Percentiles rank a stretch among this genome's conserved stretches.
phyloP scores from a whole-genome alignment of 2,888 invertebrate species.

The Polyploca ridens region DNA sequence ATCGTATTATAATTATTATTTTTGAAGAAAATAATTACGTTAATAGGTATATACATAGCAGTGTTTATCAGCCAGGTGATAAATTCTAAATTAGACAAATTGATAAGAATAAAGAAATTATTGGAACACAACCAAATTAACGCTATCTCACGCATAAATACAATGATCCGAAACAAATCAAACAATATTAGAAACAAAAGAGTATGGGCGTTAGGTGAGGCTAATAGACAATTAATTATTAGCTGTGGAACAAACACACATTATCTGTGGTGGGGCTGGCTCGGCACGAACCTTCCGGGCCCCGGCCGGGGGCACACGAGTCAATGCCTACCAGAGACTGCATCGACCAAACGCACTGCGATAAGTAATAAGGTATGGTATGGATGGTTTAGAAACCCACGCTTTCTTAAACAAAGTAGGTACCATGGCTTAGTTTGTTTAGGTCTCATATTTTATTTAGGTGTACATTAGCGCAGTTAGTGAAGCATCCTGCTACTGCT shows the following conservation, averaged over 20 bases:
- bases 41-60: too few relatives aligned
- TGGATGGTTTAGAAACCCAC: too few relatives aligned
- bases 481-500: too few relatives aligned
- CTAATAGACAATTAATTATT: conserved; percentile 9
- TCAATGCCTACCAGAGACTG: background rate
- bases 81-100: background rate
- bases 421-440: too few relatives aligned
- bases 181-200: conserved; percentile 3
- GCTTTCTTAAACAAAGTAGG: too few relatives aligned
- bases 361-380: too few relatives aligned
- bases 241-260: background rate
- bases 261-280: conserved; percentile 7
- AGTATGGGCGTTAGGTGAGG: conserved; percentile 4
- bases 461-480: too few relatives aligned
- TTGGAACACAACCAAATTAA: background rate
- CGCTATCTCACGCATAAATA: background rate
- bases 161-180: background rate
- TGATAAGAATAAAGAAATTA: background rate
- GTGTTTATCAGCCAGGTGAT: too few relatives aligned
- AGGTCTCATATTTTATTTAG: too few relatives aligned
- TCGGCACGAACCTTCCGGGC: background rate
- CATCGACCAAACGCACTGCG: background rate
- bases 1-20: too few relatives aligned
- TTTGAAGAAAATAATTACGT: too few relatives aligned
- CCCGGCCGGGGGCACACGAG: background rate